Evolutionary conservation across 2,888 invertebrate genomes (phyloP).

Genomic region (Phaonia tiefii): DNA sequence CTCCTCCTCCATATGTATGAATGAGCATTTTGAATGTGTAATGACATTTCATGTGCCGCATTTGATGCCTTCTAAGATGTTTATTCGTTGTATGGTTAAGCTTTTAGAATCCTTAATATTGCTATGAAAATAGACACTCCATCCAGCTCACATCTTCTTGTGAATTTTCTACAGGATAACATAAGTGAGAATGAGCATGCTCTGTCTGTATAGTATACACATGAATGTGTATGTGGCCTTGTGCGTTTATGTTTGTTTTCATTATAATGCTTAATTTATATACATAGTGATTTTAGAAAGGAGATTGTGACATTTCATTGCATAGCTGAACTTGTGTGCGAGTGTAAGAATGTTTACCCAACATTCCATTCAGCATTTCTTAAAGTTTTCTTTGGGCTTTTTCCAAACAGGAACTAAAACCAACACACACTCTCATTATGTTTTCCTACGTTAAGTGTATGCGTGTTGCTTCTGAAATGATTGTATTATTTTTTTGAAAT

Average conservation of each 20-base stretch:
- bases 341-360: slow-evolving; percentile 5
- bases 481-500: background rate
- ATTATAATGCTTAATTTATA: slow-evolving; percentile 52
- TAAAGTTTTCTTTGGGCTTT: background rate
- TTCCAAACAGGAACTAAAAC: slow-evolving; percentile 3
- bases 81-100: slow-evolving; percentile 71
- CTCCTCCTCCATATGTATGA: background rate
- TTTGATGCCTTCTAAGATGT: slow-evolving; percentile 72
- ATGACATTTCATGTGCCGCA: slow-evolving; percentile 78
- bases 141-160: background rate
- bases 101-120: slow-evolving; percentile 75
- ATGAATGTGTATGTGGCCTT: background rate
- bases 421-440: slow-evolving; percentile 17
- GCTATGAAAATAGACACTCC: slow-evolving; percentile 6
- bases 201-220: too few relatives aligned
- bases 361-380: slow-evolving; percentile 13
- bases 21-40: slow-evolving; percentile 66
- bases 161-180: background rate
- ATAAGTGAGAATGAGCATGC: background rate
- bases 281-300: slow-evolving; percentile 3
- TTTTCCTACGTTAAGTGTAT: background rate
- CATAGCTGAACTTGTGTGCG: background rate
- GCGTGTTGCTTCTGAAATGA: slow-evolving; percentile 13
- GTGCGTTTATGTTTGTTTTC: slow-evolving; percentile 53
- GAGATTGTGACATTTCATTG: slow-evolving; percentile 9